These are phyloP conservation scores for Trichechus manatus DNA, from an alignment of 2,113 vertebrate species.

Conservation along the genomic window DNA sequence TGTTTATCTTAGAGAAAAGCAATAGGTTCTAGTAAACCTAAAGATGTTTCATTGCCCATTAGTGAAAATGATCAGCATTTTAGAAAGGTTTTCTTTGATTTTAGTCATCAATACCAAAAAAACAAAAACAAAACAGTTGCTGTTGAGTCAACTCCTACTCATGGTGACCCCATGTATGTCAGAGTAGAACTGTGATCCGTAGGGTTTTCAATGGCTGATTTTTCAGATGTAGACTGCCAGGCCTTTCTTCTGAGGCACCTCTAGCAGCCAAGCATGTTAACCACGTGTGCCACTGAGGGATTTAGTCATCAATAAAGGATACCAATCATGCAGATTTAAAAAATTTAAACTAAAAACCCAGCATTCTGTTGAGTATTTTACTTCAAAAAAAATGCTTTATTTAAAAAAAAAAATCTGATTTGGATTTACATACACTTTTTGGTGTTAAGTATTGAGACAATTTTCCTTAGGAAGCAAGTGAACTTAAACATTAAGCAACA, in stretches of 20 bases:
- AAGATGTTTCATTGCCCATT: neutral
- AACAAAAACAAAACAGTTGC: neutral
- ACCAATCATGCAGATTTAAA: neutral
- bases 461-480: neutral
- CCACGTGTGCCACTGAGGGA: neutral
- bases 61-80: neutral
- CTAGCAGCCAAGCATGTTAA: neutral
- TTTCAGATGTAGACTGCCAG: neutral
- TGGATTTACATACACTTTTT: neutral
- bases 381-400: neutral
- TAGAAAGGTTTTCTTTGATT: constrained; percentile 21
- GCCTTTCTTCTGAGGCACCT: neutral
- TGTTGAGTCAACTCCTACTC: neutral
- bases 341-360: constrained; percentile 47
- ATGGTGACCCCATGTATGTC: neutral
- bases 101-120: neutral
- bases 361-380: neutral
- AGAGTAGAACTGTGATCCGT: neutral
- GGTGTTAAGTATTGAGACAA: neutral
- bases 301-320: neutral
- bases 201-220: neutral
- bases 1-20: neutral
- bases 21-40: neutral
- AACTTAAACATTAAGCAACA: neutral
- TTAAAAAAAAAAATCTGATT: constrained; percentile 11